Conservation (phyloP, 2,113 vertebrate genomes). For the Laticauda colubrina region DNA sequence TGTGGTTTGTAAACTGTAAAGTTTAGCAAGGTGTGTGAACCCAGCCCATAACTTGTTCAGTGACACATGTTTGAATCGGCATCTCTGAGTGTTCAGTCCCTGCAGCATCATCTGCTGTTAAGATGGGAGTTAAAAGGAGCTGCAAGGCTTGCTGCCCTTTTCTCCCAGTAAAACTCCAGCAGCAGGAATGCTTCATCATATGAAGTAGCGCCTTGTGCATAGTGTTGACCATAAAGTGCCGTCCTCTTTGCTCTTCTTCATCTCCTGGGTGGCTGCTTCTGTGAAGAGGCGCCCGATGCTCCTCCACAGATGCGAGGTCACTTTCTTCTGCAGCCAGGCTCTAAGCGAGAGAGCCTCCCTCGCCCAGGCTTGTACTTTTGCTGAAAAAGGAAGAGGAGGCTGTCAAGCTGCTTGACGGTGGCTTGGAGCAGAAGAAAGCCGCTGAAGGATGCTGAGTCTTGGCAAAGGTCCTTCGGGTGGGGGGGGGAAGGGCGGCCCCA, state of each 20-base stretch:
- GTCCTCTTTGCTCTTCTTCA: not conserved
- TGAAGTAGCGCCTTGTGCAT: not conserved
- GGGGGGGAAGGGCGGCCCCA: not conserved
- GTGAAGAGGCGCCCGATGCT: not conserved
- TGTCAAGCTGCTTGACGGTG: slow-evolving; percentile 3
- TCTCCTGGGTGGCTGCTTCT: not conserved
- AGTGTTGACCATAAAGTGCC: not conserved
- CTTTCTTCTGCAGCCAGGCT: not conserved
- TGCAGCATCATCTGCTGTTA: not conserved
- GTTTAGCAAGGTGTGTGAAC: not conserved
- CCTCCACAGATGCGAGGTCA: slow-evolving; percentile 15
- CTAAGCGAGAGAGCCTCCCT: slow-evolving; percentile 28
- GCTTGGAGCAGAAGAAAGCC: slow-evolving; percentile 31
- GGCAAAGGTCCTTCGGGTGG: slow-evolving; percentile 8
- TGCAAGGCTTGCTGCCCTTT: not conserved
- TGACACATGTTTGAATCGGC: not conserved
- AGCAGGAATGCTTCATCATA: not conserved
- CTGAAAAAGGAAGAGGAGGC: slow-evolving; percentile 21
- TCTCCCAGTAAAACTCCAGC: not conserved
- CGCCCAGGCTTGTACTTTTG: not conserved
- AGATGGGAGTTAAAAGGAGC: not conserved
- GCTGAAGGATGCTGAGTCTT: not conserved
- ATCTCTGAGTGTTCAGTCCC: not conserved
- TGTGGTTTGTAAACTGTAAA: not conserved
- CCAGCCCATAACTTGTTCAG: not conserved